Percentiles rank a stretch among this genome's conserved stretches.
phyloP scores from a whole-genome alignment of 2,113 vertebrate species.

The Sebastes schlegelii region DNA sequence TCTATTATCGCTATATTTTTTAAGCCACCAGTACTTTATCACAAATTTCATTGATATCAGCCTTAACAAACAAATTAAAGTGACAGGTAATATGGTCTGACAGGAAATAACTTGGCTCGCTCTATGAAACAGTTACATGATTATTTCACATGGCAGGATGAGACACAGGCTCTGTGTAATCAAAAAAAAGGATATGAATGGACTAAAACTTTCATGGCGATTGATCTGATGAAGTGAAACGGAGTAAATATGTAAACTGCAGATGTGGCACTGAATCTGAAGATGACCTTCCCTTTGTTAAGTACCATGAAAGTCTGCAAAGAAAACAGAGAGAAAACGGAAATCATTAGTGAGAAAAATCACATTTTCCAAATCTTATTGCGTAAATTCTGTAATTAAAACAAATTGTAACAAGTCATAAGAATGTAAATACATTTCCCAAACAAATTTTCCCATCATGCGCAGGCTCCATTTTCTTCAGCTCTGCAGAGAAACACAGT shows the following conservation, averaged over 20 bases:
- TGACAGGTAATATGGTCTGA: background rate
- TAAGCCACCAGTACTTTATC: background rate
- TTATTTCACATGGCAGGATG: background rate
- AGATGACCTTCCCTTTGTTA: conserved; percentile 98
- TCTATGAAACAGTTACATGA: background rate
- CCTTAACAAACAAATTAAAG: background rate
- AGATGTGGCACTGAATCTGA: conserved; percentile 98
- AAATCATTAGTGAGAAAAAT: conserved; percentile 25
- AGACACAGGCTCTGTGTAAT: background rate
- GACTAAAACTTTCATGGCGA: conserved; percentile 94
- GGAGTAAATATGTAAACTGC: conserved; percentile 95
- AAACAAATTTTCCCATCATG: background rate
- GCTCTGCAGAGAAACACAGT: background rate
- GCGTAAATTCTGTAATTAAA: background rate
- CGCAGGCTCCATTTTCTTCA: background rate
- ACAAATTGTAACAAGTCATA: background rate
- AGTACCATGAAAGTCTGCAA: conserved; percentile 98
- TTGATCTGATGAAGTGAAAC: conserved; percentile 94
- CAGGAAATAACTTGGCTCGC: background rate
- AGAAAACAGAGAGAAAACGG: conserved; percentile 68
- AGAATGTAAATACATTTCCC: background rate
- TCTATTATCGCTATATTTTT: background rate
- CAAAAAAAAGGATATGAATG: conserved; percentile 98
- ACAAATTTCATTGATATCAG: conserved; percentile 3
- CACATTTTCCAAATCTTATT: background rate